Base-by-base conservation (phyloP, 2,113 vertebrate species). In the Bos indicus region DNA sequence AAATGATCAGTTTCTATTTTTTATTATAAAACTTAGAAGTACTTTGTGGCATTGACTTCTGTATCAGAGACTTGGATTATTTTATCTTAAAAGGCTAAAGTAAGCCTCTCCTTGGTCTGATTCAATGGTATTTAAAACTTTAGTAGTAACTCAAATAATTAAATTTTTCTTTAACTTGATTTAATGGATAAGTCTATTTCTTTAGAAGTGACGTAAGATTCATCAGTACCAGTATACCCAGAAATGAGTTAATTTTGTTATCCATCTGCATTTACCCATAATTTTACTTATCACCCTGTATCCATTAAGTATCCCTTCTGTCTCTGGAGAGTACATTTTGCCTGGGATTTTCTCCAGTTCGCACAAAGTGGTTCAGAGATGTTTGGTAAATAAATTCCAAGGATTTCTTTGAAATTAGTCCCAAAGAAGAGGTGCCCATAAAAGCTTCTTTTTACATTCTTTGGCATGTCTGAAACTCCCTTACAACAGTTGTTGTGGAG, bases 341-440 rank as follows among this genome's bases (percentile, higher is more conserved):
- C 57, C 43, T 54, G 59, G 33, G 15, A 54, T 96, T 97, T 97
- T 96, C 95, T 96, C 36, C 43, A 88, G 43, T 89, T 90, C 93
- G 52, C 43, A 83, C 57, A 85, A 88, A 94, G 62, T 96, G 93
- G 83, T 94, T 96, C 57, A 97, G 94, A 95, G 96, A 97, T 94
- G 33, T 91, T 96, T 95, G 40, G 62, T 96, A 97, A 97, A 90
- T 93, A 94, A 89, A 95, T 96, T 97, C 86, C 74, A 97, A 83
- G 64, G 48, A 81, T 94, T 96, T 96, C 71, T 95, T 96, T 96
- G 90, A 96, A 96, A 97, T 92, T 94, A 71, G 36, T 64, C 74
- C 48, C 16, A 36, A 95, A 92, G 92, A 95, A 97, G 67, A 96
- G 52, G 15, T 88, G 14, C 64, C 51, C 21, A 40, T 97, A 92